Percentiles rank a stretch among this genome's conserved stretches.
Evolutionary conservation across 2,888 invertebrate species (phyloP).

Genomic region (Lasioglossum vierecki): DNA sequence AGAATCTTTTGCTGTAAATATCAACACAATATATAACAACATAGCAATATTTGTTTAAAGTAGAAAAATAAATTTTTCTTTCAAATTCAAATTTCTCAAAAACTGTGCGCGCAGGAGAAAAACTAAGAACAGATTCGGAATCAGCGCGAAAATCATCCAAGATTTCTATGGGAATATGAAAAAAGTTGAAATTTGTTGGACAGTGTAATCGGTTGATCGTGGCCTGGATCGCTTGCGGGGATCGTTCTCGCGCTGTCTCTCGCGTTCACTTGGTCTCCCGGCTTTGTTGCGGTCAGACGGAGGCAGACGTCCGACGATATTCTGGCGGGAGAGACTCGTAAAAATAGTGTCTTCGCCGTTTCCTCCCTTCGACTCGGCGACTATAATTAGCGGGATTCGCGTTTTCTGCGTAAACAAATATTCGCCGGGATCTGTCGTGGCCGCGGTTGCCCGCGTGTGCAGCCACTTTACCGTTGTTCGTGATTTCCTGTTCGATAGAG

Average conservation of each 20-base stretch:
- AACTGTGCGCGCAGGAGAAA: no score
- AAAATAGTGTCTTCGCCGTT: slow-evolving; percentile 81
- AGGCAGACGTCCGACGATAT: slow-evolving; percentile 75
- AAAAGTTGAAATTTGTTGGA: no score
- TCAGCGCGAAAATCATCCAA: no score
- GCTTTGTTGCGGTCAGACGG: slow-evolving; percentile 63
- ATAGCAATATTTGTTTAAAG: no score
- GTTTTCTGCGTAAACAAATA: slow-evolving; percentile 80
- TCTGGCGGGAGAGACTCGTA: slow-evolving; percentile 77
- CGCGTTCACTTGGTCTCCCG: slow-evolving; percentile 34
- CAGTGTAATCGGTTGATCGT: neutral
- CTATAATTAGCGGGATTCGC: slow-evolving; percentile 80
- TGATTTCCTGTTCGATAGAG: slow-evolving; percentile 58
- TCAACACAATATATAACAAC: no score
- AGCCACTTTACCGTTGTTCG: slow-evolving; percentile 39
- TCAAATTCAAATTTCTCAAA: no score
- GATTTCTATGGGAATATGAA: no score
- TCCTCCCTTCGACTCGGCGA: slow-evolving; percentile 78
- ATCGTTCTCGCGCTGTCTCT: neutral
- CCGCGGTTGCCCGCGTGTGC: neutral
- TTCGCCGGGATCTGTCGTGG: slow-evolving; percentile 55
- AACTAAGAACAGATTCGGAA: no score
- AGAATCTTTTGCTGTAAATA: no score
- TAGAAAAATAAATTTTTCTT: no score
- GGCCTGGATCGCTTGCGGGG: neutral